These are phyloP conservation scores for Drosophila silvestris DNA, from an alignment of 2,888 invertebrate genomes.

Conservation along the genomic window DNA sequence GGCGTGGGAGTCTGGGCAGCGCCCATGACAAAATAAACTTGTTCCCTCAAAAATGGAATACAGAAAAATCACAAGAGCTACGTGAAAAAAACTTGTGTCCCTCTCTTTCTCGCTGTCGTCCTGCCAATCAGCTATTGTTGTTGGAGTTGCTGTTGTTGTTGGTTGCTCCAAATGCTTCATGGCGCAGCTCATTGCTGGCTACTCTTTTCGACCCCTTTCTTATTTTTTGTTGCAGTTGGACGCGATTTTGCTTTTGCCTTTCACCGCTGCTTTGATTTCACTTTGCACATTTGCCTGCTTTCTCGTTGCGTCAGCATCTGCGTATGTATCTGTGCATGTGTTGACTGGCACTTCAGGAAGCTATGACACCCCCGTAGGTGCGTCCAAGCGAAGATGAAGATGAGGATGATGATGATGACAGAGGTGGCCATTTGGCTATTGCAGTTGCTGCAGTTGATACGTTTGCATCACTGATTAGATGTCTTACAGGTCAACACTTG, in stretches of 20 bases:
- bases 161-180: slow-evolving; percentile 40
- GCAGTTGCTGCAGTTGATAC: slow-evolving; percentile 18
- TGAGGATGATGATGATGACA: slow-evolving; percentile 7
- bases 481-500: slow-evolving; percentile 1
- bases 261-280: slow-evolving; percentile 53
- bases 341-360: slow-evolving; percentile 55
- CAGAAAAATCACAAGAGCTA: slow-evolving; percentile 32
- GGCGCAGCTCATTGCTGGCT: slow-evolving; percentile 28
- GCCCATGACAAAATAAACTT: not conserved
- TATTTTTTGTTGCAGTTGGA: slow-evolving; percentile 19
- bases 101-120: slow-evolving; percentile 10
- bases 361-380: slow-evolving; percentile 55
- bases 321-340: slow-evolving; percentile 23
- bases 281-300: slow-evolving; percentile 39
- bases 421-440: not conserved
- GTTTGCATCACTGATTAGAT: slow-evolving; percentile 15
- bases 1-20: slow-evolving; percentile 27
- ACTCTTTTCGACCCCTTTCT: slow-evolving; percentile 29
- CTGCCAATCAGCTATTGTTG: slow-evolving; percentile 14
- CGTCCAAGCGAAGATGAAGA: slow-evolving; percentile 21
- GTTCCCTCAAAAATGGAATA: slow-evolving; percentile 13
- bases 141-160: slow-evolving; percentile 10
- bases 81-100: slow-evolving; percentile 27
- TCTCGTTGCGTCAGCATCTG: not conserved
- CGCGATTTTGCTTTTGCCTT: slow-evolving; percentile 41